Conservation (phyloP, 2,888 invertebrate species). For the Protodeltote pygarga region DNA sequence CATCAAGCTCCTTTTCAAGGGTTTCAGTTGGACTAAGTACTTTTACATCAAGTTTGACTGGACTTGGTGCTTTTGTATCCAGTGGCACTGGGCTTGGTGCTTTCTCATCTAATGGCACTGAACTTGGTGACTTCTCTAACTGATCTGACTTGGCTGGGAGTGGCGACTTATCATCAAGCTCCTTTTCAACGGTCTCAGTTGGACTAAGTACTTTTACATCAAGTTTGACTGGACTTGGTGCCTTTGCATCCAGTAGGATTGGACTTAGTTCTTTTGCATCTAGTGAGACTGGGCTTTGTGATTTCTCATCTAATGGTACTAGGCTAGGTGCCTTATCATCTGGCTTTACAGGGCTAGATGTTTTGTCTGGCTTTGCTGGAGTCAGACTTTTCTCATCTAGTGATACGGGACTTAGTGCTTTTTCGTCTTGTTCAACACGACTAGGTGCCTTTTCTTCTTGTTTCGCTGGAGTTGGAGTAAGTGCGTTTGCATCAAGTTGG, state of each 20-base stretch:
- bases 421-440: background rate
- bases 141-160: background rate
- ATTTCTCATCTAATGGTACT: too few relatives aligned
- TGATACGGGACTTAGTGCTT: background rate
- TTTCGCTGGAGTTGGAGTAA: background rate
- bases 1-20: too few relatives aligned
- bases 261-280: background rate
- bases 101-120: background rate
- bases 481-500: too few relatives aligned
- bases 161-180: constrained; percentile 1
- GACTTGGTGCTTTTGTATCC: constrained; percentile 1
- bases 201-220: background rate
- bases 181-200: background rate
- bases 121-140: background rate
- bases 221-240: background rate
- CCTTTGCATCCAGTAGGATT: background rate
- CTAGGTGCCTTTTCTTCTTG: too few relatives aligned
- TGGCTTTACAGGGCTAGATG: background rate
- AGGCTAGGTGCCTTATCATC: constrained; percentile 25
- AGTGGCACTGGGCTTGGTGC: background rate
- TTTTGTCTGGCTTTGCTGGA: constrained; percentile 7
- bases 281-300: too few relatives aligned
- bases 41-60: constrained; percentile 2
- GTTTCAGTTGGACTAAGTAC: background rate
- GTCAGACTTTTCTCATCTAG: too few relatives aligned